phyloP scores from a whole-genome alignment of 1,140 invertebrate genomes.

The Drosophila dunni region DNA sequence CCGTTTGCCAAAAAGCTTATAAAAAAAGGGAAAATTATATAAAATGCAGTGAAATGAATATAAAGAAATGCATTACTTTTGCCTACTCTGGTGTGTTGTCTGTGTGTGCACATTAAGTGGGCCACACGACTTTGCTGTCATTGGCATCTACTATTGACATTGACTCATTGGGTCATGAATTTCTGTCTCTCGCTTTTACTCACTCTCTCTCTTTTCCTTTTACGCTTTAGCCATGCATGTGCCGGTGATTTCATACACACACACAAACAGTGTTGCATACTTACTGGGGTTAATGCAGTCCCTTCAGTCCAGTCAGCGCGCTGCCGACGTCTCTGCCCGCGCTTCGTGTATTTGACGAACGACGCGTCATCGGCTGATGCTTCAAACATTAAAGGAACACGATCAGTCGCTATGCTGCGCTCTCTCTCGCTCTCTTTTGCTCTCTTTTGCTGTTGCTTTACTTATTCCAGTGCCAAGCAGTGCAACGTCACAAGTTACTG shows the following conservation, averaged over 20 bases:
- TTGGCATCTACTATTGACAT: slow-evolving; percentile 71
- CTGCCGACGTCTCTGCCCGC: too few species aligned
- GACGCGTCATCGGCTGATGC: too few species aligned
- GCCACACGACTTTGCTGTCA: slow-evolving; percentile 47
- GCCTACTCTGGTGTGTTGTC: background rate
- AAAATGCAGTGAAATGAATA: slow-evolving; percentile 26
- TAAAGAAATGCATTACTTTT: slow-evolving; percentile 22
- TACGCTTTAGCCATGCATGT: background rate
- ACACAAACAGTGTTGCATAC: too few species aligned
- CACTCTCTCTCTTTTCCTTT: background rate
- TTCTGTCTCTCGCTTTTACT: background rate
- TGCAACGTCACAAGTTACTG: too few species aligned
- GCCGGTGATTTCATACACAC: background rate
- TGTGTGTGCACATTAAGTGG: slow-evolving; percentile 32
- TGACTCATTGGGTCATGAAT: slow-evolving; percentile 64
- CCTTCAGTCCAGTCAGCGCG: too few species aligned
- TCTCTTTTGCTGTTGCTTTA: too few species aligned
- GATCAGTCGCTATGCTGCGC: too few species aligned
- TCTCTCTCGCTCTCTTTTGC: too few species aligned
- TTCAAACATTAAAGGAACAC: too few species aligned
- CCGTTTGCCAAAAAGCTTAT: slow-evolving; percentile 54
- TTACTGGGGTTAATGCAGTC: too few species aligned
- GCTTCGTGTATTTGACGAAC: too few species aligned
- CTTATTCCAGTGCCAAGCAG: too few species aligned
- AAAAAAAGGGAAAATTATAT: slow-evolving; percentile 45